Evolutionary conservation across 64 coral and sea anemone species (phyloP), one percentile per base, ranked within the genome.

Genomic region (Stichodactyla mertensii): DNA sequence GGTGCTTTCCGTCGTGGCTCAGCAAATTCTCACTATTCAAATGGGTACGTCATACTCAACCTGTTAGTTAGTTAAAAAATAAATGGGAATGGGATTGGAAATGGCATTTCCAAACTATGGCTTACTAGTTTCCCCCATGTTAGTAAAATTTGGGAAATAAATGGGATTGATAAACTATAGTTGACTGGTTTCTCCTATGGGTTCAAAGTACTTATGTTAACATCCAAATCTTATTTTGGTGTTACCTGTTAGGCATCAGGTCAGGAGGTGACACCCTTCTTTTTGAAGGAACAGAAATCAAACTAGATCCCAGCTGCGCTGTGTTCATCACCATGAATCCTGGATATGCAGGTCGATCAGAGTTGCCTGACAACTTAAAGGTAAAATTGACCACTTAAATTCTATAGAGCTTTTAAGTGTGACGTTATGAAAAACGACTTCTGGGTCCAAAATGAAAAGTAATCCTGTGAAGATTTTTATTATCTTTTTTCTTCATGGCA

Each of bases 301-400:
- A 86, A 62, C 87, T 99, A 13, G 93, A 95, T 54, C 97, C 97
- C 16, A 80, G 85, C 0, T 95, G 93, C 84, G 97, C 93, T 77
- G 89, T 89, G 4, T 99, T 99, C 13, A 99, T 99, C 23, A 99
- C 97, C 18, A 99, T 99, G 97, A 99, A 99, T 69, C 97, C 97
- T 57, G 97, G 97, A 22, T 99, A 99, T 95, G 97, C 97, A 15
- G 97, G 97, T 20, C 86, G 97, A 71, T 95, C 97, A 51, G 97
- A 99, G 51, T 77, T 99, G 16, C 97, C 97, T 16, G 97, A 99
- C 57, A 99, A 99, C 83, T 91, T 99, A 7, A 99, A 99, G 90
- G 97, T 98, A 88, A 57, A n/a, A 52, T 20, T 71, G 12, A 16
- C 22, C 18, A 18, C 0, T n/a, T n/a, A 18, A 0, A 66, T 66